Conservation (phyloP, 2,797 vertebrate genomes). For the Acridotheres tristis region DNA sequence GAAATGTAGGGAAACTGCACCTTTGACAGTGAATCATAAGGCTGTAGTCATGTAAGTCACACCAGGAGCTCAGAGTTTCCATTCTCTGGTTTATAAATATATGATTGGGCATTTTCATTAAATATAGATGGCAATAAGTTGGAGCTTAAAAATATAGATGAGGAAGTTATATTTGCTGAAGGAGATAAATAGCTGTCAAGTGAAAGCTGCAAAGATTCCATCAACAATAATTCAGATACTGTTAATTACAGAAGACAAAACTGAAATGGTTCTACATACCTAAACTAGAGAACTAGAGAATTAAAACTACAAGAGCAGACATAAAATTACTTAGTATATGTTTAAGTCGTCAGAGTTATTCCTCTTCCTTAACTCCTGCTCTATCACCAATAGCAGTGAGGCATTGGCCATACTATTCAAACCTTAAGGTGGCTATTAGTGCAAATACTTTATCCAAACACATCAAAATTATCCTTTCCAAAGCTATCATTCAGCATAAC, state of each 20-base stretch:
- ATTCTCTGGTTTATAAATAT: not conserved
- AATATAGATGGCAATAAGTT: fast-evolving
- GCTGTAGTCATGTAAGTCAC: not conserved
- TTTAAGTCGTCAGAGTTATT: not conserved
- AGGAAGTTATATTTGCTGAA: not conserved
- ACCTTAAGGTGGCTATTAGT: not conserved
- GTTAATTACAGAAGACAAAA: not conserved
- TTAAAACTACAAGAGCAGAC: not conserved
- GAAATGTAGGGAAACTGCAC: not conserved
- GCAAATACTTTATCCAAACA: not conserved
- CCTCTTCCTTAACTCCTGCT: not conserved
- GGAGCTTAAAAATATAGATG: not conserved
- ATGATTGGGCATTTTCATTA: not conserved
- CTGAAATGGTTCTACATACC: not conserved
- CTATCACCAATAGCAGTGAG: not conserved
- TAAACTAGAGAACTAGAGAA: not conserved
- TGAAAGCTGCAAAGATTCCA: not conserved
- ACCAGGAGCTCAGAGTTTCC: not conserved
- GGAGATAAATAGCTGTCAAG: not conserved
- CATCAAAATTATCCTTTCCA: not conserved
- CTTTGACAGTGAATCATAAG: not conserved
- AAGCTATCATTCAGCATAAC: not conserved
- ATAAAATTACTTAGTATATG: not conserved
- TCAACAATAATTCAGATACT: not conserved
- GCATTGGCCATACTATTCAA: not conserved